Percentiles rank a stretch among this genome's conserved stretches.
Evolutionary conservation across 2,888 invertebrate species (phyloP).

Genomic region (Cosmopolites sordidus): DNA sequence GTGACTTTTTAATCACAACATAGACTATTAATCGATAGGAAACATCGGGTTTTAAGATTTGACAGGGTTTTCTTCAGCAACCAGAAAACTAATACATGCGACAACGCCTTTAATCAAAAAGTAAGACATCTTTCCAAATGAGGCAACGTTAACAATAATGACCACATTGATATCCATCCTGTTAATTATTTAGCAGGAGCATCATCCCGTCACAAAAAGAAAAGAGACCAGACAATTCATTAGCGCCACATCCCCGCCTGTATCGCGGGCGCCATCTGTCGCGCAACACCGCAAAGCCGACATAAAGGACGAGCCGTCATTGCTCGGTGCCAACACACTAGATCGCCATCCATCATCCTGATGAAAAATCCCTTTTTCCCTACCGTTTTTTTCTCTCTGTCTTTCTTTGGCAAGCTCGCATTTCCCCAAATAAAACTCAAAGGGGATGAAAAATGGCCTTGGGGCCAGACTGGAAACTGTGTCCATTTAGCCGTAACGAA

Average conservation of each 20-base stretch:
- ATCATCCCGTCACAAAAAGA: too few species aligned
- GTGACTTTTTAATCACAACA: too few species aligned
- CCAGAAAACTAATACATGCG: too few species aligned
- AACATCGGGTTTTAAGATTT: too few species aligned
- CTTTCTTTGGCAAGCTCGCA: too few species aligned
- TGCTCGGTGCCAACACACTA: conserved; percentile 12
- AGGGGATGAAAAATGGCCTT: conserved; percentile 3
- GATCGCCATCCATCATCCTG: conserved; percentile 22
- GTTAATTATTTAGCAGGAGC: too few species aligned
- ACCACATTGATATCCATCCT: too few species aligned
- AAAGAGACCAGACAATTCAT: background rate
- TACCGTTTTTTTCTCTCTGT: background rate
- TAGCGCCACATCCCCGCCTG: conserved; percentile 2
- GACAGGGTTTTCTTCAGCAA: too few species aligned
- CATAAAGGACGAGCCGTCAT: conserved; percentile 15
- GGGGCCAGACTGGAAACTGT: conserved; percentile 5
- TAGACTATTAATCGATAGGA: too few species aligned
- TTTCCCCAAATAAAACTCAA: conserved; percentile 7
- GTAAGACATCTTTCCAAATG: too few species aligned
- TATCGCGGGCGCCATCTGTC: conserved; percentile 12
- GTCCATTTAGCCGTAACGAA: conserved; percentile 18
- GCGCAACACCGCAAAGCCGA: conserved; percentile 15
- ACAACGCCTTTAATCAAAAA: too few species aligned
- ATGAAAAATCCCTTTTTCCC: conserved; percentile 21
- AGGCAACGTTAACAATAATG: too few species aligned